phyloP scores from a whole-genome alignment of 2,113 vertebrate species.

The Cyprinodon brontotheroides region DNA sequence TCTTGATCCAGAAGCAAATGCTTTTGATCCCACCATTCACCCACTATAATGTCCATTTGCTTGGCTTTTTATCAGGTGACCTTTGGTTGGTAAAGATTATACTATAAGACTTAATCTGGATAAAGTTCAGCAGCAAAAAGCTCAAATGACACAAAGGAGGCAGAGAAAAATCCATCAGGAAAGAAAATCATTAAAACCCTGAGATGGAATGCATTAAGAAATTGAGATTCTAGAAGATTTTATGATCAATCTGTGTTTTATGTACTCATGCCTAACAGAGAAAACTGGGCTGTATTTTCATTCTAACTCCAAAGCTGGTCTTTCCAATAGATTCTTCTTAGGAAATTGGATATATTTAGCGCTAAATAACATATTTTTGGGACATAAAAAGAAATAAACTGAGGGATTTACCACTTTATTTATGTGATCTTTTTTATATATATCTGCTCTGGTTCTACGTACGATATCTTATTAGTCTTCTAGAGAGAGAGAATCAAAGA shows the following conservation, averaged over 20 bases:
- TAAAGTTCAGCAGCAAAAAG: conserved; percentile 38
- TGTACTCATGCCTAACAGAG: conserved; percentile 42
- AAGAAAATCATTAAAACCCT: conserved; percentile 10
- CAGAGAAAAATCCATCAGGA: conserved; percentile 2
- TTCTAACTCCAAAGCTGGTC: conserved; percentile 60
- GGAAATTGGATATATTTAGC: conserved; percentile 66
- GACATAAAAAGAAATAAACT: conserved; percentile 32
- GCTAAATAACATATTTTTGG: conserved; percentile 59
- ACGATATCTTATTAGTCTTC: conserved; percentile 21
- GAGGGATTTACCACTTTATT: conserved; percentile 53
- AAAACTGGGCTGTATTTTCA: conserved; percentile 67
- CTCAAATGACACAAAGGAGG: background rate
- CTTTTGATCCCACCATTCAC: conserved; percentile 36
- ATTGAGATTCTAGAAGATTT: conserved; percentile 46
- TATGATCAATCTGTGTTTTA: conserved; percentile 56
- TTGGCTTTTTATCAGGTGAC: conserved; percentile 23
- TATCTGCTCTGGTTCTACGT: conserved; percentile 38
- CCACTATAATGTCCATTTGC: conserved; percentile 30
- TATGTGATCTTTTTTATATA: background rate
- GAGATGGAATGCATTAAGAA: conserved; percentile 37
- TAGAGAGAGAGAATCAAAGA: background rate
- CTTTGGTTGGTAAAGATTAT: conserved; percentile 28
- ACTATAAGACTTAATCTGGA: conserved; percentile 63
- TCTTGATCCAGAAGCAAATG: conserved; percentile 24
- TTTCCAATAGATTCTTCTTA: conserved; percentile 59